A percentile compares a stretch with the other conserved stretches of the same genome.
Conservation (phyloP, 2,797 vertebrate species). For the Vespertilio murinus region DNA sequence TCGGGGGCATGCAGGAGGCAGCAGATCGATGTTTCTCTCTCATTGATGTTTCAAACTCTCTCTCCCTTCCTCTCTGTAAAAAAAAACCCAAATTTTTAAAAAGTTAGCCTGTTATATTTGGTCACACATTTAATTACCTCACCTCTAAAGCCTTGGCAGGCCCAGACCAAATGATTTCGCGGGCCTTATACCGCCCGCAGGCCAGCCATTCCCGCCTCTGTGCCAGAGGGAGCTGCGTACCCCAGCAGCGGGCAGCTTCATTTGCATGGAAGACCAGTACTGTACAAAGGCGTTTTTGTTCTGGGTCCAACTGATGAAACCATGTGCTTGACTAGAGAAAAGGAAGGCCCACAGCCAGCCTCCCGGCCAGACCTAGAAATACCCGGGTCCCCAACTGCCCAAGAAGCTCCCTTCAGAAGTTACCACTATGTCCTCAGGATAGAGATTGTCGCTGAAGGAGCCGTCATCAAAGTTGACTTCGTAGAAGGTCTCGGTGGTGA, state of each 20-base stretch:
- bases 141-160: no score
- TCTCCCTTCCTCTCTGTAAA: no score
- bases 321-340: background rate
- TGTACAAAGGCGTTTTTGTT: background rate
- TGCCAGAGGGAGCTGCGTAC: background rate
- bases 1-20: background rate
- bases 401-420: background rate
- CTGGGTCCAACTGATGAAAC: background rate
- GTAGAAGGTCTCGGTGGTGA: slow-evolving; percentile 96
- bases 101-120: no score
- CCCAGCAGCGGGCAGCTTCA: background rate
- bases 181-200: no score
- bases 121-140: no score
- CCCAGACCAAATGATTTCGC: no score
- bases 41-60: no score
- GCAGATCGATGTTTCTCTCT: no score
- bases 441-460: slow-evolving; percentile 98
- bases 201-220: no score
- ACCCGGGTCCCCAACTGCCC: background rate
- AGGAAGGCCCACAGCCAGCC: background rate
- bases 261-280: background rate
- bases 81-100: no score
- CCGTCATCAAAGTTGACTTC: slow-evolving; percentile 99
- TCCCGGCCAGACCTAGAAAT: background rate
- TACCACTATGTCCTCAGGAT: slow-evolving; percentile 98